A percentile compares a stretch with the other conserved stretches of the same genome.
Conservation (phyloP, 1,140 invertebrate species). For the Akabosia matsudoensis region DNA sequence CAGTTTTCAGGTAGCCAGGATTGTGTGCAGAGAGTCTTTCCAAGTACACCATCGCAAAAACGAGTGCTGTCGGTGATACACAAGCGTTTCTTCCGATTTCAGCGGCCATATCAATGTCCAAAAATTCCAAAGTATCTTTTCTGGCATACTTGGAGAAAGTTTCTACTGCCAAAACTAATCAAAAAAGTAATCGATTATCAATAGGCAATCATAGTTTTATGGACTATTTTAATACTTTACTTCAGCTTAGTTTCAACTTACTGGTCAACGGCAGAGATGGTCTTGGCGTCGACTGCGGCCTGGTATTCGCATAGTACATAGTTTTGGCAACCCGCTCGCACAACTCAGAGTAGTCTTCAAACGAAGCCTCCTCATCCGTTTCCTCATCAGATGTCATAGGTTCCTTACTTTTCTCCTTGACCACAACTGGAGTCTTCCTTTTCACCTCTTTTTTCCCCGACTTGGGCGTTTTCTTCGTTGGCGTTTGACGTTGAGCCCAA, state of each 20-base stretch:
- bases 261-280: slow-evolving; percentile 76
- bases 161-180: slow-evolving; percentile 74
- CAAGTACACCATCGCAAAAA: slow-evolving; percentile 79
- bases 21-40: slow-evolving; percentile 76
- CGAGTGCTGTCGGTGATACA: slow-evolving; percentile 78
- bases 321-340: slow-evolving; percentile 75
- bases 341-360: slow-evolving; percentile 68
- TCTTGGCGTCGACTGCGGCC: slow-evolving; percentile 63
- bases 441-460: slow-evolving; percentile 1
- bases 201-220: not conserved
- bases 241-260: slow-evolving; percentile 49
- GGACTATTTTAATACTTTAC: not conserved
- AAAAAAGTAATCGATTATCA: slow-evolving; percentile 17
- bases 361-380: slow-evolving; percentile 37
- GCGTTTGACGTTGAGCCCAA: not conserved
- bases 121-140: slow-evolving; percentile 68
- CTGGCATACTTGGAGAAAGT: slow-evolving; percentile 67
- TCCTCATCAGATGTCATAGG: not conserved
- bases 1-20: slow-evolving; percentile 73
- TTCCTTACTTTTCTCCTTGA: not conserved
- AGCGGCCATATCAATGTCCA: slow-evolving; percentile 75
- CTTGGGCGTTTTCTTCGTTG: not conserved
- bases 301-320: slow-evolving; percentile 72
- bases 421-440: not conserved
- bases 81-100: slow-evolving; percentile 72